phyloP scores from a whole-genome alignment of 2,797 vertebrate genomes.

The Pseudopleuronectes americanus region DNA sequence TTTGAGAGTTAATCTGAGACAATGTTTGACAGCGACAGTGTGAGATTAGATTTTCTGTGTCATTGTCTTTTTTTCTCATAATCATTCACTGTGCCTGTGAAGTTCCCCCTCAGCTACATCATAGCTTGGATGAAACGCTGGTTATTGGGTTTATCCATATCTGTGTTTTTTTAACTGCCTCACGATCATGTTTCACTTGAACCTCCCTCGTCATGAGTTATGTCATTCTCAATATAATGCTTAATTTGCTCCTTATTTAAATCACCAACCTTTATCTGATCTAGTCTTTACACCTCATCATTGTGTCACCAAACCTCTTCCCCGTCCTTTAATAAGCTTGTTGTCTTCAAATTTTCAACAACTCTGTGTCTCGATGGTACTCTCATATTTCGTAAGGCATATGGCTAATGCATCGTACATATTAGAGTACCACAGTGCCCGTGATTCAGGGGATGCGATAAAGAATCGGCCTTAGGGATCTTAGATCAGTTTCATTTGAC shows the following conservation, averaged over 20 bases:
- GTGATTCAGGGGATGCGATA: conserved; percentile 34
- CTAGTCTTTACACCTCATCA: conserved; percentile 10
- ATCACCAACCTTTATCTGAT: conserved; percentile 20
- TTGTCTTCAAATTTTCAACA: not conserved
- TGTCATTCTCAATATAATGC: conserved; percentile 7
- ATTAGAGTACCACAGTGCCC: conserved; percentile 22
- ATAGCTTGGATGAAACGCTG: not conserved
- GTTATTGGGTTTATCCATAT: not conserved
- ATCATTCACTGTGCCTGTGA: no score
- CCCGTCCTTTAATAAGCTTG: no score
- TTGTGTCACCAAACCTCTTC: not conserved
- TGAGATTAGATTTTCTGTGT: not conserved
- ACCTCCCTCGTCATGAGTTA: not conserved
- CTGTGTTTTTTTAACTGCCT: not conserved
- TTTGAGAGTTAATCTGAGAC: not conserved
- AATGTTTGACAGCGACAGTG: not conserved
- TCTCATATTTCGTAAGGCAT: not conserved
- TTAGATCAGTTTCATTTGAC: conserved; percentile 60
- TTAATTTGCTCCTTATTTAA: conserved; percentile 16
- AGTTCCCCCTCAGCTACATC: not conserved
- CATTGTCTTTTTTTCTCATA: conserved; percentile 2
- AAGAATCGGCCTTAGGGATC: conserved; percentile 36
- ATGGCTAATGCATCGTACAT: not conserved
- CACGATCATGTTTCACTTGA: conserved; percentile 14
- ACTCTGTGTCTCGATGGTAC: not conserved